Evolutionary conservation across 2,797 vertebrate genomes (phyloP), one percentile per base, ranked within the genome.

Genomic region (Acestrorhynchus altus): DNA sequence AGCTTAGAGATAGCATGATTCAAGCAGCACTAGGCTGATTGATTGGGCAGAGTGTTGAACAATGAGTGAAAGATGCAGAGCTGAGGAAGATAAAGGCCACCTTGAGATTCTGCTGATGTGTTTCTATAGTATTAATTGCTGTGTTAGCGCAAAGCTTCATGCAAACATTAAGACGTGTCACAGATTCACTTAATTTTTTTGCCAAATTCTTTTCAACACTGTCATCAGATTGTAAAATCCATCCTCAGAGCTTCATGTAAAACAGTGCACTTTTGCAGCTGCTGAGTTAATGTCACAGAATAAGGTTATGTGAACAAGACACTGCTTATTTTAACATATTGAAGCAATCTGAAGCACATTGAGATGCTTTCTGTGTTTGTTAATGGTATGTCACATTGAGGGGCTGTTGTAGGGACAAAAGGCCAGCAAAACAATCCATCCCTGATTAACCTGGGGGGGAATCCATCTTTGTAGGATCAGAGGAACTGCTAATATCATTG

Each of bases 51-150:
- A 72, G 64, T 74, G 54, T 80, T 74, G 42, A 54, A 73, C 72
- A 78, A 81, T 39, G 52, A 78, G 65, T 63, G 54, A 11, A 22
- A 61, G 52, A 51, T 74, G 35, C 6, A 26, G 51, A 31, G 20
- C 56, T 39, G 31, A 74, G 56, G 46, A 39, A 78, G 76, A 85
- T 76, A 74, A 85, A 81, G 49, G 44, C 73, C 69, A 49, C 64
- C 54, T 72, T 66, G 59, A 54, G 40, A 76, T 66, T 60, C 64
- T 40, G 40, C 63, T 63, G 10, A 47, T 80, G 44, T 52, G 20
- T 76, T 77, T 57, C 57, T 54, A 39, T 24, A 64, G 54, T 42
- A 74, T 61, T 72, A 72, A 40, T 42, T 81, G 65, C 40, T 49
- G 52, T 39, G 46, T 64, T 46, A 59, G 24, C 47, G 28, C 46